phyloP scores from a whole-genome alignment of 2,888 invertebrate species.

The Acanthacorydalis orientalis region DNA sequence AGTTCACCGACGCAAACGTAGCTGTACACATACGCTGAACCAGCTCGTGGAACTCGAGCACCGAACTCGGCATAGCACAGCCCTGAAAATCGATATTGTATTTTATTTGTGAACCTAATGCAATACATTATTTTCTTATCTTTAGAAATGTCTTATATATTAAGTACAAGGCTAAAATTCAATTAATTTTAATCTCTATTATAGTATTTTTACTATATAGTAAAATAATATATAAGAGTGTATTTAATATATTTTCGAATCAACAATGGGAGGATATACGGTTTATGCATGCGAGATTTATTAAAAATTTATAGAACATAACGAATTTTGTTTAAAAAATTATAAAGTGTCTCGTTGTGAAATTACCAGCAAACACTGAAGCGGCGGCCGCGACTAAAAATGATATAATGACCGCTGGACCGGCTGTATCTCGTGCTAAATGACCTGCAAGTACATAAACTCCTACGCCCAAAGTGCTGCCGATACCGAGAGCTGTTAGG shows the following conservation, averaged over 20 bases:
- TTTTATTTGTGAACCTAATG: background rate
- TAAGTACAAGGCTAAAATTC: too few relatives aligned
- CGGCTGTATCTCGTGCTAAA: conserved; percentile 62
- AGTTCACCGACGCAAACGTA: conserved; percentile 88
- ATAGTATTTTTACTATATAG: background rate
- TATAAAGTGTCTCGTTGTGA: background rate
- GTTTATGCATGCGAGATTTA: too few relatives aligned
- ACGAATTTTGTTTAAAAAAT: background rate
- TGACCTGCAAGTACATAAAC: conserved; percentile 80
- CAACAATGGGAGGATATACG: too few relatives aligned
- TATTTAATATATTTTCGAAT: too few relatives aligned
- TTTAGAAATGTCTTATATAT: too few relatives aligned
- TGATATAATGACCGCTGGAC: conserved; percentile 73
- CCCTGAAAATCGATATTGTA: conserved; percentile 29
- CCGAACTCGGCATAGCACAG: conserved; percentile 87
- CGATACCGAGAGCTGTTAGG: conserved; percentile 66
- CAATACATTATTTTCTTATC: too few relatives aligned
- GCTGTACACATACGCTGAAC: conserved; percentile 85
- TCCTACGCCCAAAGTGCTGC: conserved; percentile 75
- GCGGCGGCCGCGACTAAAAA: conserved; percentile 81
- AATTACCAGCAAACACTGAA: conserved; percentile 72
- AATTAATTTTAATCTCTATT: background rate
- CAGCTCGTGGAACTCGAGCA: conserved; percentile 74
- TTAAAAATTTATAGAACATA: too few relatives aligned
- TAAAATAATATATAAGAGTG: too few relatives aligned